Evolutionary conservation across 2,888 invertebrate species (phyloP).

Genomic region (Clivina fossor): DNA sequence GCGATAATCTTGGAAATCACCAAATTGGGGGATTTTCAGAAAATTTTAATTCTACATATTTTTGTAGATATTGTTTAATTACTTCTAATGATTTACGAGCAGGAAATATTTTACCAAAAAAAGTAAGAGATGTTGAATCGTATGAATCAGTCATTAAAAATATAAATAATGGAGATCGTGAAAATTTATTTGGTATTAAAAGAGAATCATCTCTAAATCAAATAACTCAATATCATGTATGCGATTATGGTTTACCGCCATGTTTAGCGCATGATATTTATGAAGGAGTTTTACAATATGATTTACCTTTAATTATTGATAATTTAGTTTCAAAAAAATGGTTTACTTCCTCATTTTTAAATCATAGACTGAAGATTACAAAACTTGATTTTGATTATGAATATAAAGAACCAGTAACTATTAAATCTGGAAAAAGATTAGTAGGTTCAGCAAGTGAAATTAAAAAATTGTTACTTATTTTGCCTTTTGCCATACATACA

Average conservation of each 20-base stretch:
- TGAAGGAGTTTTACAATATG: slow-evolving; percentile 38
- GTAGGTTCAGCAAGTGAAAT: slow-evolving; percentile 10
- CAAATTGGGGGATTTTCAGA: slow-evolving; percentile 43
- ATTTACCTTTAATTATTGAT: slow-evolving; percentile 37
- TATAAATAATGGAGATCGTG: not conserved
- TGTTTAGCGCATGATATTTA: slow-evolving; percentile 41
- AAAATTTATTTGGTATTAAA: slow-evolving; percentile 38
- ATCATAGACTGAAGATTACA: slow-evolving; percentile 23
- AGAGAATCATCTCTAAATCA: slow-evolving; percentile 39
- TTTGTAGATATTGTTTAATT: slow-evolving; percentile 42
- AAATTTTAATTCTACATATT: slow-evolving; percentile 42
- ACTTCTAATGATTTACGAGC: slow-evolving; percentile 10
- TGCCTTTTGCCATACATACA: slow-evolving; percentile 7
- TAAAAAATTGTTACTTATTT: slow-evolving; percentile 13
- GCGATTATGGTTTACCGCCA: slow-evolving; percentile 39
- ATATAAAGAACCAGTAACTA: slow-evolving; percentile 10
- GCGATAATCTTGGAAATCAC: slow-evolving; percentile 43
- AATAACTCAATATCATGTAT: slow-evolving; percentile 39
- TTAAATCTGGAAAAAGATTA: slow-evolving; percentile 26
- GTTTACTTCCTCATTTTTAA: slow-evolving; percentile 27
- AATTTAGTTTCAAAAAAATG: slow-evolving; percentile 34
- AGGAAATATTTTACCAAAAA: slow-evolving; percentile 3
- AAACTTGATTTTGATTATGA: slow-evolving; percentile 11
- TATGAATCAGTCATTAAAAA: slow-evolving; percentile 17
- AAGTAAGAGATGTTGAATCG: slow-evolving; percentile 8